phyloP scores from a whole-genome alignment of 2,888 invertebrate species.

The Erebia epiphron region DNA sequence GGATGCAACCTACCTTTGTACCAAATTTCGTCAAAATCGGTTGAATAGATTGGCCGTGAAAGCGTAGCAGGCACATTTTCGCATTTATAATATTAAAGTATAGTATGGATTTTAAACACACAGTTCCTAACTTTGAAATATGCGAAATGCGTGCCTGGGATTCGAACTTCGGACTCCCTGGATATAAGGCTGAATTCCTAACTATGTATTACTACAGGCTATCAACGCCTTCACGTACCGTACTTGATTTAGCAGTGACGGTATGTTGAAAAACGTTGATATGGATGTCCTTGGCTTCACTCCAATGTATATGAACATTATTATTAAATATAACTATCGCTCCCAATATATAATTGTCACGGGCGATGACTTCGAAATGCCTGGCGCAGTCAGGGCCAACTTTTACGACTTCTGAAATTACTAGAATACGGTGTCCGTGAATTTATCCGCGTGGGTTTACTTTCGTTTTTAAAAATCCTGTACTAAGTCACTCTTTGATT shows the following conservation, averaged over 20 bases:
- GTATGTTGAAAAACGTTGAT: constrained; percentile 22
- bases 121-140: too few species aligned
- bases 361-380: constrained; percentile 9
- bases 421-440: not conserved
- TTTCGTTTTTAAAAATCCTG: not conserved
- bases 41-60: too few species aligned
- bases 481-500: too few species aligned
- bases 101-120: too few species aligned
- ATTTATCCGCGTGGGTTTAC: not conserved
- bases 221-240: not conserved
- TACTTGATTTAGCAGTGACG: constrained; percentile 37
- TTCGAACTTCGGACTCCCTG: too few species aligned
- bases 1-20: too few species aligned
- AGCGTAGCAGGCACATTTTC: too few species aligned
- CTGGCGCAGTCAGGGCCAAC: not conserved
- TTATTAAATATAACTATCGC: constrained; percentile 31
- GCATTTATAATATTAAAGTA: too few species aligned
- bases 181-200: too few species aligned
- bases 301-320: constrained; percentile 38
- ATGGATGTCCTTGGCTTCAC: constrained; percentile 28
- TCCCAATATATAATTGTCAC: constrained; percentile 26
- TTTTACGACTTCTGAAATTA: not conserved
- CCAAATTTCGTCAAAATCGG: too few species aligned
- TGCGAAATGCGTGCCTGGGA: too few species aligned
- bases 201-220: not conserved